These are phyloP conservation scores for Lepilemur septentrionalis DNA, from an alignment of 2,797 vertebrate genomes.

Conservation along the genomic window DNA sequence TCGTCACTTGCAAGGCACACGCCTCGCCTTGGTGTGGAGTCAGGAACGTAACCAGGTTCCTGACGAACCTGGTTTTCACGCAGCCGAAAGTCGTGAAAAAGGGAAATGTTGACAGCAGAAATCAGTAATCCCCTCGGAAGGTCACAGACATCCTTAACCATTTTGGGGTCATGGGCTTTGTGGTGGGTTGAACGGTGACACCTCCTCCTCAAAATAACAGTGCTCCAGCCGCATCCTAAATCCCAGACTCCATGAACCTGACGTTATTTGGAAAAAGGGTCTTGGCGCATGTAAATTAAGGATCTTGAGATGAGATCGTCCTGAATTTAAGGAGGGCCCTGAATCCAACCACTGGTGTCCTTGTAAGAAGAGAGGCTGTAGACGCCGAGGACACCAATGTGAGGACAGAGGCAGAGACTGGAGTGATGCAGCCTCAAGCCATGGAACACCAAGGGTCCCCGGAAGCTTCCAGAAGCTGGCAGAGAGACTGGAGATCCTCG, in stretches of 20 bases:
- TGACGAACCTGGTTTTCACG: no score
- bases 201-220: neutral
- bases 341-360: neutral
- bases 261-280: neutral
- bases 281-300: neutral
- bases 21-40: neutral
- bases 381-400: neutral
- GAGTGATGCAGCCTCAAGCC: fast-evolving
- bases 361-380: neutral
- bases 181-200: no score
- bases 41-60: neutral
- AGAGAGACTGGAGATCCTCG: fast-evolving
- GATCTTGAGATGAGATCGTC: neutral
- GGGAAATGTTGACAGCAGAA: neutral
- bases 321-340: neutral
- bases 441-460: fast-evolving
- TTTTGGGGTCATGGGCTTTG: neutral
- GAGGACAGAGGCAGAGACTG: neutral
- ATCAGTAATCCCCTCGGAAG: neutral
- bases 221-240: neutral
- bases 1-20: neutral
- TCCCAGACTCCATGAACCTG: neutral
- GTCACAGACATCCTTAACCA: fast-evolving
- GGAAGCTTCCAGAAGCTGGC: neutral
- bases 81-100: neutral